Percentiles rank a stretch among this genome's conserved stretches.
phyloP scores from a whole-genome alignment of 53 echinoderm and acorn worm species.

The Henricia sp. region DNA sequence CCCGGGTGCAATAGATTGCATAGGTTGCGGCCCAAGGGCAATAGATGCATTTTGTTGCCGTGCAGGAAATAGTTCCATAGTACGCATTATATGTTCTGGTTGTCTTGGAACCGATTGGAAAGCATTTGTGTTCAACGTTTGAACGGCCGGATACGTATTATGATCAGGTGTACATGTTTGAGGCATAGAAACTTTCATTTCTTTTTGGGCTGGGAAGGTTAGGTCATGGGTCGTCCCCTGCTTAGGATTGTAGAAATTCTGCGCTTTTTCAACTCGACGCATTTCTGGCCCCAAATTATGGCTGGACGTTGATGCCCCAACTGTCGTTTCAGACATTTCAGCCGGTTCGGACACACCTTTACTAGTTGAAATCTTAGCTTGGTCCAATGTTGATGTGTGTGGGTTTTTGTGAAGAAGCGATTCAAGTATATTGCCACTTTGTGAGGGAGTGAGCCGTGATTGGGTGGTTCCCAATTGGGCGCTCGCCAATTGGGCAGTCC shows the following conservation, averaged over 20 bases:
- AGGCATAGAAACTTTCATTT: conserved; percentile 12
- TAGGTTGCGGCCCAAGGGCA: conserved; percentile 2
- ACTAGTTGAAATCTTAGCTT: neutral
- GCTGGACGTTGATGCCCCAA: neutral
- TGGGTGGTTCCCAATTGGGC: neutral
- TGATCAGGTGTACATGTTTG: neutral
- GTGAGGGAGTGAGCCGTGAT: neutral
- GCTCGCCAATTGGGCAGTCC: too few species aligned
- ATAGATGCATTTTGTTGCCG: conserved; percentile 9
- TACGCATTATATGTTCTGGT: conserved; percentile 17
- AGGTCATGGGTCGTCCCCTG: neutral
- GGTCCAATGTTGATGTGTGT: conserved; percentile 1
- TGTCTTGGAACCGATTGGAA: conserved; percentile 29
- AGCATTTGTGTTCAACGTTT: neutral
- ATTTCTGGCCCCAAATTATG: neutral
- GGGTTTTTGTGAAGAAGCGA: conserved; percentile 44
- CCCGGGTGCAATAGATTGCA: neutral
- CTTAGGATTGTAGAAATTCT: neutral
- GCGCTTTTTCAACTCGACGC: conserved; percentile 1
- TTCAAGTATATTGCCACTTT: conserved; percentile 49
- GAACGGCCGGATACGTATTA: conserved; percentile 2
- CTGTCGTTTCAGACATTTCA: neutral
- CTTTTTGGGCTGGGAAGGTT: neutral
- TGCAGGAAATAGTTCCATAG: neutral
- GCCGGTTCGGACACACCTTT: neutral